phyloP scores from a whole-genome alignment of 2,113 vertebrate genomes.

The Zonotrichia leucophrys region DNA sequence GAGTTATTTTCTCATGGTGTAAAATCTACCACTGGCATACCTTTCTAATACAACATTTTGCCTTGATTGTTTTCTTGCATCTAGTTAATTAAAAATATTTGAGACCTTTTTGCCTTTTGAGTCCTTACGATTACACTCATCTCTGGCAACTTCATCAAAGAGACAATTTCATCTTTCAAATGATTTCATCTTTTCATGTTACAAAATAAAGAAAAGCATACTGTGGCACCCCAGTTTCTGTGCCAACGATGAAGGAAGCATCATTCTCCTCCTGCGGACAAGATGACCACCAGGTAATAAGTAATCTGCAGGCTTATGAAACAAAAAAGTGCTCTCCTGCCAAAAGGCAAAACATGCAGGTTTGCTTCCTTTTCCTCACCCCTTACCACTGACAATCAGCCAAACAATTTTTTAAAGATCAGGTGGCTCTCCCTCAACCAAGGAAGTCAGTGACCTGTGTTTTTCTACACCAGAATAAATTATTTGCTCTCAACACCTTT shows the following conservation, averaged over 20 bases:
- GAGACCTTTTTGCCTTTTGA: background rate
- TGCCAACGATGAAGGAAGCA: background rate
- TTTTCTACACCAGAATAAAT: background rate
- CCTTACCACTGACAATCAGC: background rate
- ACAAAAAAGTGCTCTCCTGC: background rate
- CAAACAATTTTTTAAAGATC: background rate
- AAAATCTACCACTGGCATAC: background rate
- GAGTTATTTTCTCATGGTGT: background rate
- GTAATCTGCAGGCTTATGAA: background rate
- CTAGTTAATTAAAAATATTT: background rate
- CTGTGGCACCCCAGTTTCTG: background rate
- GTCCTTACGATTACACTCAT: background rate
- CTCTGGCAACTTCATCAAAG: background rate
- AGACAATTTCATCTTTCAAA: background rate
- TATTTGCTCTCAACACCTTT: background rate
- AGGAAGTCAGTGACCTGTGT: background rate
- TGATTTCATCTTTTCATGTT: background rate
- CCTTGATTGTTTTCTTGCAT: background rate
- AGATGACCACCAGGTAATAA: background rate
- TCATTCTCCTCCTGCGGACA: background rate
- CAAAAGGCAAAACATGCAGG: background rate
- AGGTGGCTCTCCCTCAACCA: background rate
- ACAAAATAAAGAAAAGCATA: background rate
- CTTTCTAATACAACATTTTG: background rate
- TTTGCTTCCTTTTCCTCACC: background rate